Conservation (phyloP, 2,888 invertebrate species). For the Cynaeus angustus region DNA sequence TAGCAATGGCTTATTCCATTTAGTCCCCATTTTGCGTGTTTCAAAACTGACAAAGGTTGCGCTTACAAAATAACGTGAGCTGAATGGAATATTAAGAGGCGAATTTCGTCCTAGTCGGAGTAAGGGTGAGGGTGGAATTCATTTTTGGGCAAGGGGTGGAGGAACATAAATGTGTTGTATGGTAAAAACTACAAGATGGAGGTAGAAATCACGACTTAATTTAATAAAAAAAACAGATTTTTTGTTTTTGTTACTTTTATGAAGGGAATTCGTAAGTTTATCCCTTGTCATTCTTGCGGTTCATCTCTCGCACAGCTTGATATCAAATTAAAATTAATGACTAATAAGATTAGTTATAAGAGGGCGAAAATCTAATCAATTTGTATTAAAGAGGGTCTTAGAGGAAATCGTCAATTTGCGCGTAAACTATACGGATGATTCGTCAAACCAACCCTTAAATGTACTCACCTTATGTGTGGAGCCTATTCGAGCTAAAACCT, state of each 20-base stretch:
- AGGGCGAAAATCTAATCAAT: conserved; percentile 69
- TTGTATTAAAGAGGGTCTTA: conserved; percentile 64
- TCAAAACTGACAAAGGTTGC: conserved; percentile 61
- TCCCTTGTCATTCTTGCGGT: conserved; percentile 38
- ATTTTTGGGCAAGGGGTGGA: conserved; percentile 3
- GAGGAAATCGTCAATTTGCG: conserved; percentile 65
- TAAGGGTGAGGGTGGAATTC: conserved; percentile 33
- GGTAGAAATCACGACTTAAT: background rate
- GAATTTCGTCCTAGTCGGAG: conserved; percentile 18
- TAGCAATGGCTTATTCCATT: conserved; percentile 59
- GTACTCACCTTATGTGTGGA: conserved; percentile 48
- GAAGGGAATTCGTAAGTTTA: background rate
- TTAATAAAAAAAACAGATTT: background rate
- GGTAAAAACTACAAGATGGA: conserved; percentile 12
- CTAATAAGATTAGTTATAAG: conserved; percentile 67
- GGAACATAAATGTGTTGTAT: background rate
- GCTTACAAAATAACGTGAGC: conserved; percentile 63
- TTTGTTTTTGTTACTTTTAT: too few species aligned
- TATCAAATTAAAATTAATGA: conserved; percentile 69
- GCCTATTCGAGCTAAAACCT: conserved; percentile 2
- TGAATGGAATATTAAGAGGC: conserved; percentile 58
- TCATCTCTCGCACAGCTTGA: conserved; percentile 58
- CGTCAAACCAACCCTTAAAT: conserved; percentile 27
- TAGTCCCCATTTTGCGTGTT: conserved; percentile 61
- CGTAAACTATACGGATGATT: conserved; percentile 51